Conservation (phyloP, 2,797 vertebrate species). For the Bradypodion ventrale region DNA sequence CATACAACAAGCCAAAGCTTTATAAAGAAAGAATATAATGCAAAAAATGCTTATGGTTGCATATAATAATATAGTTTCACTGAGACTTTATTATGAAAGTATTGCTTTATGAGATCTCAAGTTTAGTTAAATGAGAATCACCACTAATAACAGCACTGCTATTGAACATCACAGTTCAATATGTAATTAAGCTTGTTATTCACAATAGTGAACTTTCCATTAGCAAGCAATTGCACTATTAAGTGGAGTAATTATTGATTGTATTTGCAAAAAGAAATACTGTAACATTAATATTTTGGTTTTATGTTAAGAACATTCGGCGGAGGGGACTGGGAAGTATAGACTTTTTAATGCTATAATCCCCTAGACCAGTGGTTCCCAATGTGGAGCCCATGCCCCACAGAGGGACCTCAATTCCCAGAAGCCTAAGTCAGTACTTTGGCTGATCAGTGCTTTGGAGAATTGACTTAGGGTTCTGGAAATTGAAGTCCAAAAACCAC, state of each 20-base stretch:
- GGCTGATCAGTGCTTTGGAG: too few species aligned
- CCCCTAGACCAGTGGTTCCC: too few species aligned
- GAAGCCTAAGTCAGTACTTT: too few species aligned
- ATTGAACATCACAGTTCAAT: slow-evolving; percentile 3
- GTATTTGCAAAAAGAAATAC: neutral
- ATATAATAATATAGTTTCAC: slow-evolving; percentile 2
- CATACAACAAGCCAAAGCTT: neutral
- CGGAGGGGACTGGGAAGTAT: neutral
- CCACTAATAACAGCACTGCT: neutral
- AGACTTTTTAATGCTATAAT: neutral
- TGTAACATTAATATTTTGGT: neutral
- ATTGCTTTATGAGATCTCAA: neutral
- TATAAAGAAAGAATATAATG: neutral
- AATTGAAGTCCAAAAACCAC: too few species aligned
- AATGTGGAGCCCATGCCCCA: too few species aligned
- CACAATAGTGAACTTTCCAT: slow-evolving; percentile 4
- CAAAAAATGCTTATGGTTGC: neutral
- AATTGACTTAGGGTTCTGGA: too few species aligned
- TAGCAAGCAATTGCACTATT: neutral
- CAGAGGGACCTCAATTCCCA: too few species aligned
- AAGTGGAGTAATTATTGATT: neutral
- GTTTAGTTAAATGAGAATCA: neutral
- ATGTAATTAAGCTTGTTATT: neutral
- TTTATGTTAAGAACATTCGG: neutral
- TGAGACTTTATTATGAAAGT: neutral